Percentiles rank a stretch among this genome's conserved stretches.
Conservation (phyloP, 2,113 vertebrate species). For the Silurus meridionalis region DNA sequence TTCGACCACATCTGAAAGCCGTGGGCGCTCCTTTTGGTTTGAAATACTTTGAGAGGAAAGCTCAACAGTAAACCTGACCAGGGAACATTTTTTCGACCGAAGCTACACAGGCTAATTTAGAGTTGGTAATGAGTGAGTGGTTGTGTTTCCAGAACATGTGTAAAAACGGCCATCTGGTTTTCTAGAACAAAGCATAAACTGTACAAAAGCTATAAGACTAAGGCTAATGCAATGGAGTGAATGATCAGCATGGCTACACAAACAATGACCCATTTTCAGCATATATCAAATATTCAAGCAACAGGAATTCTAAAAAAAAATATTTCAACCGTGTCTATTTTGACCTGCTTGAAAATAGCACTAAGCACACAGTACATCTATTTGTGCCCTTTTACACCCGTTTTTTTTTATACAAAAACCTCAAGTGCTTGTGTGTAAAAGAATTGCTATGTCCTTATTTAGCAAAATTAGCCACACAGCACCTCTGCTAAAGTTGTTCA, state of each 20-base stretch:
- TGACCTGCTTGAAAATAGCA: not conserved
- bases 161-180: constrained; percentile 50
- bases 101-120: constrained; percentile 36
- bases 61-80: constrained; percentile 14
- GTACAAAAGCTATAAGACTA: constrained; percentile 26
- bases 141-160: constrained; percentile 26
- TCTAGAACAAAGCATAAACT: constrained; percentile 17
- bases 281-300: not conserved
- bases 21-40: not conserved
- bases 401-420: not conserved
- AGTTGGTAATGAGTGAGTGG: constrained; percentile 39
- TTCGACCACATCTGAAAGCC: constrained; percentile 7
- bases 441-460: not conserved
- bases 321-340: not conserved
- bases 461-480: not conserved
- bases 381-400: not conserved
- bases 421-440: not conserved
- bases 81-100: constrained; percentile 14
- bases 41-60: constrained; percentile 17
- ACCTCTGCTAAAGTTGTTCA: not conserved
- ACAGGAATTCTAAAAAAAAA: not conserved
- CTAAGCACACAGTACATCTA: not conserved
- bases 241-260: constrained; percentile 36
- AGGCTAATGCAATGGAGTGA: constrained; percentile 12
- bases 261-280: not conserved